phyloP scores from a whole-genome alignment of 2,113 vertebrate genomes.

The Anolis carolinensis region DNA sequence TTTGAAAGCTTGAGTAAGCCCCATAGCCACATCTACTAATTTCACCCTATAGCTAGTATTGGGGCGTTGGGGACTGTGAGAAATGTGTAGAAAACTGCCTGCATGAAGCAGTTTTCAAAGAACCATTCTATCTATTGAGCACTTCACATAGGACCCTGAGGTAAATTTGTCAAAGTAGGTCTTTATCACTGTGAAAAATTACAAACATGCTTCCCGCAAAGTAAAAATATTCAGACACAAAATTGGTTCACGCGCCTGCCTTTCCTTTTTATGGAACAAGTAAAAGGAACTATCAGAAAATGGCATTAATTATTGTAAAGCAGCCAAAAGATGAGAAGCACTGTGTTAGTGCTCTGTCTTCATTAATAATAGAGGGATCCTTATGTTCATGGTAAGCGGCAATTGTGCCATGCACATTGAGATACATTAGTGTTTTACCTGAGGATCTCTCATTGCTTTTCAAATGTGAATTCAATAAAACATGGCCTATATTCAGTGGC shows the following conservation, averaged over 20 bases:
- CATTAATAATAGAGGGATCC: conserved; percentile 64
- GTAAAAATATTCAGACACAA: conserved; percentile 16
- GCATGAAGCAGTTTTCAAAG: background rate
- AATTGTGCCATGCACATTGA: conserved; percentile 41
- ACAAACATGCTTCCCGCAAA: background rate
- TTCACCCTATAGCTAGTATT: background rate
- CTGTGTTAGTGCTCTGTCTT: conserved; percentile 53
- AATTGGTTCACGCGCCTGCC: background rate
- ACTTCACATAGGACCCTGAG: background rate
- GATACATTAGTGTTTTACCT: background rate
- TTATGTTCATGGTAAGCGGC: conserved; percentile 66
- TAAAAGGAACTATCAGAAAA: conserved; percentile 44
- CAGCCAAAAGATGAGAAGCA: conserved; percentile 64
- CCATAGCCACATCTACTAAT: background rate
- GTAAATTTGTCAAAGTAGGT: conserved; percentile 10
- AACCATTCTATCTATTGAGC: background rate
- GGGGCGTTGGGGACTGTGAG: background rate
- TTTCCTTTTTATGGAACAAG: background rate
- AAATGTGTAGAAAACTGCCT: background rate
- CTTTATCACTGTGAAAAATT: background rate
- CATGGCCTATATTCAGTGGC: background rate
- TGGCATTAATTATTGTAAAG: conserved; percentile 64
- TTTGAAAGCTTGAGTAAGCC: conserved; percentile 1
- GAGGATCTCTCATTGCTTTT: conserved; percentile 58
- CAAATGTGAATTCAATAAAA: background rate